Evolutionary conservation across 2,888 invertebrate genomes (phyloP), one percentile per base, ranked within the genome.

Genomic region (Standfussiana lucernea): DNA sequence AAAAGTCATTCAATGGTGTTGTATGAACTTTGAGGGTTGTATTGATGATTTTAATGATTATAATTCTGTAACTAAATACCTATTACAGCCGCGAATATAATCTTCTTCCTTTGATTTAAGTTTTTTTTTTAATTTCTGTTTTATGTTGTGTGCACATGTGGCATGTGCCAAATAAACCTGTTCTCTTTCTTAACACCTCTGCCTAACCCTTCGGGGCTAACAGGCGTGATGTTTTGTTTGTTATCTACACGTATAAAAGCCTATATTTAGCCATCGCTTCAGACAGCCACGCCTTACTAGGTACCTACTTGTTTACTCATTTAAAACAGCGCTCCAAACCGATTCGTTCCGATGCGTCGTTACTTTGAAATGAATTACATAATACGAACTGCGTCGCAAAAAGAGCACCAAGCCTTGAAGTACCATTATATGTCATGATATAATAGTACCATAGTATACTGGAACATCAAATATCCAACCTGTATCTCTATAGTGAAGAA

Each of bases 371-470:
- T 67, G 24, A 74, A 70, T 80, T 67, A 47, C 61, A 56, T 74
- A 62, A 80, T 28, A 28, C 32, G 13, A 75, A 75, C 64, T 85
- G 71, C 85, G 82, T 53, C 69, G 85, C 82, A 81, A 77, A 67
- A 71, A 35, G 15, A 50, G 45, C 42, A 65, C 10, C 47, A 37
- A 69, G 24, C 76, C 81, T 81, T 83, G 82, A 81, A 72, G 42
- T 72, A 42, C 18, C 13, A 71, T 35, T 32, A 79, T 18, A 47
- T 8, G 32, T 65, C 72, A 72, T 61, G 35, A 74, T 83, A 59
- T 71, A 79, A 71, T 74, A 42, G 67, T 45, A 8, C 21, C 21
- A 47, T 50, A 24, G 50, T n/a, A 50, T 50, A n/a, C 50, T n/a
- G 1, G 50, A 8, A 50, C 24, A 50, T 50, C 8, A 24, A 47